A percentile compares a stretch with the other conserved stretches of the same genome.
phyloP scores from a whole-genome alignment of 2,797 vertebrate genomes.

The Coreius guichenoti region DNA sequence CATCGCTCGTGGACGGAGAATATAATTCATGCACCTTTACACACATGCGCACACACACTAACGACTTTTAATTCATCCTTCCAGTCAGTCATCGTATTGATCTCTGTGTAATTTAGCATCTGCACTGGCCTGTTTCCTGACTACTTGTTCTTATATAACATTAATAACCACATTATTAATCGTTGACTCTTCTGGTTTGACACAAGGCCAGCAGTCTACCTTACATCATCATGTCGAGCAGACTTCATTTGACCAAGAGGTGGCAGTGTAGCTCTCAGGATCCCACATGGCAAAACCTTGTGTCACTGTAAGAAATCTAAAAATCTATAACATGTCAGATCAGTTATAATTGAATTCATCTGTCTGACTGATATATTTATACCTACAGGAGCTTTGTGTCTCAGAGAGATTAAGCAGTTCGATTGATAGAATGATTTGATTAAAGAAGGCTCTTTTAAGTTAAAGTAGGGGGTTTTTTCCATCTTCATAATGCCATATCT shows the following conservation, averaged over 20 bases:
- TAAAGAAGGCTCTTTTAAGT: conserved; percentile 13
- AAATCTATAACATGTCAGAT: conserved; percentile 62
- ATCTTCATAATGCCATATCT: conserved; percentile 15
- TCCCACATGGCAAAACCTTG: conserved; percentile 33
- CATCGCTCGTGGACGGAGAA: not conserved
- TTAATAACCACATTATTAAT: conserved; percentile 22
- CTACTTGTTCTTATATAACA: conserved; percentile 6
- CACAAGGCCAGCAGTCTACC: not conserved
- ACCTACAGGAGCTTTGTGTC: conserved; percentile 48
- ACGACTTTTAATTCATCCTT: not conserved
- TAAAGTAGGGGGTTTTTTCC: conserved; percentile 24
- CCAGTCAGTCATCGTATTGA: conserved; percentile 11
- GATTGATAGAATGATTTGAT: conserved; percentile 16
- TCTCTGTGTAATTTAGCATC: conserved; percentile 11
- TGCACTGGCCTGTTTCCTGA: conserved; percentile 13
- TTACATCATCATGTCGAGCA: conserved; percentile 28
- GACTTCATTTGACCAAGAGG: conserved; percentile 65
- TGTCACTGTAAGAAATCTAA: conserved; percentile 28
- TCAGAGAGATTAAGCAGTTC: conserved; percentile 16
- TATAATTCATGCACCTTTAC: not conserved
- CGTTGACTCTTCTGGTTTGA: conserved; percentile 27
- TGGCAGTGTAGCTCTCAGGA: conserved; percentile 76
- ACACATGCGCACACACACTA: not conserved
- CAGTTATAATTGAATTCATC: conserved; percentile 65
- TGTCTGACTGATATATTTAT: conserved; percentile 76